Conservation (phyloP, 2,888 invertebrate genomes). For the Alloplasta piceator region DNA sequence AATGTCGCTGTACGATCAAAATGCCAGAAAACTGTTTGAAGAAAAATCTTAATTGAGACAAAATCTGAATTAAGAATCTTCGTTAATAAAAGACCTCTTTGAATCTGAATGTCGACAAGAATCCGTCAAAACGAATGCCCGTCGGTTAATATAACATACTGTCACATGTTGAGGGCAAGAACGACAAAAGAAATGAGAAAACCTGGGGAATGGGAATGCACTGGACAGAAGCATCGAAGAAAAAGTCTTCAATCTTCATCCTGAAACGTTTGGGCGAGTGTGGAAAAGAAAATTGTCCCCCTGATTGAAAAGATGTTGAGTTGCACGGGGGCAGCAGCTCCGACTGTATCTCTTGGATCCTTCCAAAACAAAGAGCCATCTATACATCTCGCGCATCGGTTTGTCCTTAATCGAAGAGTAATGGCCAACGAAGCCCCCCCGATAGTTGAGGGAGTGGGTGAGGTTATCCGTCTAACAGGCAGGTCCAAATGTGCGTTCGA, state of each 20-base stretch:
- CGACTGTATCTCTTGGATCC: too few relatives aligned
- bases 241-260: conserved; percentile 10
- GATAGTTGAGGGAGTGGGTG: conserved; percentile 34
- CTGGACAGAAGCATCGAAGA: neutral
- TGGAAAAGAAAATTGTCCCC: neutral
- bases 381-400: conserved; percentile 15
- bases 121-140: conserved; percentile 69
- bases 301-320: neutral
- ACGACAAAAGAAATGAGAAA: neutral
- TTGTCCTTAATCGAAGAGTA: conserved; percentile 62
- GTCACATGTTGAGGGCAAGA: conserved; percentile 2
- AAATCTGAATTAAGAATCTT: conserved; percentile 10
- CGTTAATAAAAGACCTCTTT: neutral
- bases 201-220: neutral
- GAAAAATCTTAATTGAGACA: neutral
- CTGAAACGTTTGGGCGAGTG: neutral
- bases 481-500: conserved; percentile 5
- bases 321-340: too few relatives aligned
- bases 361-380: too few relatives aligned
- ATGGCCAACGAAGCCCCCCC: conserved; percentile 51
- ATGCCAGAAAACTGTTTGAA: neutral
- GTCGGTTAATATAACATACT: conserved; percentile 26
- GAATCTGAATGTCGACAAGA: conserved; percentile 55
- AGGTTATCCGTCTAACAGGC: conserved; percentile 33
- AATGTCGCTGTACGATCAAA: neutral